Conservation (phyloP, 1,140 invertebrate species). For the Propsilocerus akamusi region DNA sequence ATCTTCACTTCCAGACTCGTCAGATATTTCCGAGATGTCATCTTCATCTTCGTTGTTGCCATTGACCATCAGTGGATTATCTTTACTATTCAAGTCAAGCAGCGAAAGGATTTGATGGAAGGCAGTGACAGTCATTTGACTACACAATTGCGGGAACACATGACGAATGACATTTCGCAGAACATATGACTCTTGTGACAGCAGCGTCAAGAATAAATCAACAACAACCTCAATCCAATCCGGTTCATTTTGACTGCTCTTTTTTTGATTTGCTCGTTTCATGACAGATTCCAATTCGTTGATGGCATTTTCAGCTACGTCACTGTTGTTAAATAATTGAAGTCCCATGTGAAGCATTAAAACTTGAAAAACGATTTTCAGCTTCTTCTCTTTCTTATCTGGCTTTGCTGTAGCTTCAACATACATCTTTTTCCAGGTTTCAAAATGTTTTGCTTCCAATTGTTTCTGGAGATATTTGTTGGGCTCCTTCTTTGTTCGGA, state of each 20-base stretch:
- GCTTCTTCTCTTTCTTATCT: constrained; percentile 21
- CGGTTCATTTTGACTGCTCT: constrained; percentile 32
- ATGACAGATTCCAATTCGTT: constrained; percentile 48
- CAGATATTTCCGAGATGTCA: no score
- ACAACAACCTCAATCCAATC: constrained; percentile 62
- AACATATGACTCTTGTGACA: constrained; percentile 47
- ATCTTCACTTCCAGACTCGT: no score
- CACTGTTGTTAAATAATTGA: constrained; percentile 45
- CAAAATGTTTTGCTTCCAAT: constrained; percentile 30
- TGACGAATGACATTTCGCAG: constrained; percentile 44
- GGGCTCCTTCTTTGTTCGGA: constrained; percentile 27
- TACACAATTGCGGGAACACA: constrained; percentile 52
- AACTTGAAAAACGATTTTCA: constrained; percentile 38
- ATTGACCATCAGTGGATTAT: constrained; percentile 32
- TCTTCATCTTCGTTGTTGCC: constrained; percentile 26
- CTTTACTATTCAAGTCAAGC: constrained; percentile 40
- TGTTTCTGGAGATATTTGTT: constrained; percentile 26
- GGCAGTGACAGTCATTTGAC: constrained; percentile 40
- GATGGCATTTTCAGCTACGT: constrained; percentile 42
- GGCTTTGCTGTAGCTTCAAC: constrained; percentile 25
- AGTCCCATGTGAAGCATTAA: constrained; percentile 49
- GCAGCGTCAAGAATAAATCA: constrained; percentile 51
- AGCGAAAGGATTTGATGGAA: constrained; percentile 56
- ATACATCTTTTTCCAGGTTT: constrained; percentile 39
- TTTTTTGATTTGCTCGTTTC: constrained; percentile 32